Percentiles rank a stretch among this genome's conserved stretches.
phyloP scores from a whole-genome alignment of 2,113 vertebrate species.

The Hippocampus barbouri region DNA sequence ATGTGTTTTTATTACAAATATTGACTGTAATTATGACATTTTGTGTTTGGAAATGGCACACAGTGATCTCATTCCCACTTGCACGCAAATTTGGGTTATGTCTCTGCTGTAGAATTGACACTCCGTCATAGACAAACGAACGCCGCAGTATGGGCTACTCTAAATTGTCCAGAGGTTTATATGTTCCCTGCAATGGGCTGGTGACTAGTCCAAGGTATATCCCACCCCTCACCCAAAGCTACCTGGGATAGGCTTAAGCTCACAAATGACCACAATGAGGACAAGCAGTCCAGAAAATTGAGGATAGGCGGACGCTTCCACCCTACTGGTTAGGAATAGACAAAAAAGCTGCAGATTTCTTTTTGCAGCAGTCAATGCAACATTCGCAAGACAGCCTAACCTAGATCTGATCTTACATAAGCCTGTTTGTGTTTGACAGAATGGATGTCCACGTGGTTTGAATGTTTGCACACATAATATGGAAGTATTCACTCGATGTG shows the following conservation, averaged over 20 bases:
- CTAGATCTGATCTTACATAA: constrained; percentile 8
- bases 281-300: neutral
- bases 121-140: neutral
- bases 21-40: neutral
- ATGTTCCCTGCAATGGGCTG: neutral
- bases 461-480: constrained; percentile 15
- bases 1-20: neutral
- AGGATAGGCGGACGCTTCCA: neutral
- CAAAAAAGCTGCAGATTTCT: neutral
- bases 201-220: neutral
- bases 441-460: neutral
- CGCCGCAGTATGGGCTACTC: neutral
- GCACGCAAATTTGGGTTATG: neutral
- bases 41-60: neutral
- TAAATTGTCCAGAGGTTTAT: neutral
- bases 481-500: constrained; percentile 21
- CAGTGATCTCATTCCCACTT: neutral
- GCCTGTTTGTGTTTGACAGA: neutral
- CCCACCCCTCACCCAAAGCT: neutral
- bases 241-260: neutral
- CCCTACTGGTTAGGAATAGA: neutral
- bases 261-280: neutral
- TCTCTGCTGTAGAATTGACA: neutral
- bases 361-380: neutral
- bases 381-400: constrained; percentile 4